Evolutionary conservation across 2,888 invertebrate species (phyloP).

Genomic region (Graphium colonna): DNA sequence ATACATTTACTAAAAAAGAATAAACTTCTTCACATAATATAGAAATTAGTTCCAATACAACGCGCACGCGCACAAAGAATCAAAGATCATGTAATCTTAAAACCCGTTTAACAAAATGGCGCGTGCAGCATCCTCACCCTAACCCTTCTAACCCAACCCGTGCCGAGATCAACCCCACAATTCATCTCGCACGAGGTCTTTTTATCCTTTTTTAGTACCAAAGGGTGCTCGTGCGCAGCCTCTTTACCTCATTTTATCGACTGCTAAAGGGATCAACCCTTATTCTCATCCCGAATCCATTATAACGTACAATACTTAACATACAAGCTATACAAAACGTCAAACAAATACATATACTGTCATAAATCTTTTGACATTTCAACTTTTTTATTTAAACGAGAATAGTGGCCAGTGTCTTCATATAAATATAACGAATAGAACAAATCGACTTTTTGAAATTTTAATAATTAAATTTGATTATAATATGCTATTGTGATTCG

Average conservation of each 20-base stretch:
- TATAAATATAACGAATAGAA: too few relatives aligned
- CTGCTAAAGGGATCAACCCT: not conserved
- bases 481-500: too few relatives aligned
- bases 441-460: too few relatives aligned
- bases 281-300: slow-evolving; percentile 15
- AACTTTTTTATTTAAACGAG: too few relatives aligned
- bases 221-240: slow-evolving; percentile 69
- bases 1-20: not conserved
- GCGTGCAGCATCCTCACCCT: slow-evolving; percentile 64
- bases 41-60: too few relatives aligned
- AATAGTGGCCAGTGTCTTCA: too few relatives aligned
- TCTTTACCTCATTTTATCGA: too few relatives aligned
- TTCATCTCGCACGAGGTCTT: slow-evolving; percentile 62
- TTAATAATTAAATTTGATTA: too few relatives aligned
- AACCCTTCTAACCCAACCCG: slow-evolving; percentile 53
- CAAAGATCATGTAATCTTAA: not conserved
- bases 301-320: not conserved
- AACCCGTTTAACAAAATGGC: slow-evolving; percentile 24
- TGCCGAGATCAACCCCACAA: slow-evolving; percentile 52
- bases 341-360: too few relatives aligned
- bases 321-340: too few relatives aligned
- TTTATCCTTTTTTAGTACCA: slow-evolving; percentile 60
- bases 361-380: too few relatives aligned
- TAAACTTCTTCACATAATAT: not conserved
- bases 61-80: too few relatives aligned